These are phyloP conservation scores for Ctenodactylus gundi DNA, from an alignment of 2,113 vertebrate genomes.

Conservation along the genomic window DNA sequence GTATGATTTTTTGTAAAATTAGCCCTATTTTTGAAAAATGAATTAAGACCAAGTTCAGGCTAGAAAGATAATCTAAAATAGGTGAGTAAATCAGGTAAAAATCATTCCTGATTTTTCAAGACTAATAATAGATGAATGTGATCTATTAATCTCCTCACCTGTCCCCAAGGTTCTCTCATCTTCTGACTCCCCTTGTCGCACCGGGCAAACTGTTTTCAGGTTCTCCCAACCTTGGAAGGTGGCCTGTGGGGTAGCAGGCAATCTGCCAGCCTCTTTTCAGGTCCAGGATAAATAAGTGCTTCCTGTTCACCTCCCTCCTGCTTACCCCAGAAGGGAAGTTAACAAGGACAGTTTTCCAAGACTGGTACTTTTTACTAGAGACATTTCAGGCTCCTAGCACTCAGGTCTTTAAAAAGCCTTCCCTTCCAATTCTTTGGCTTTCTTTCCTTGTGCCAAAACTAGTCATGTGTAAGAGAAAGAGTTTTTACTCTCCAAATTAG, in stretches of 20 bases:
- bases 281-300: background rate
- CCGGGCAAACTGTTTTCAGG: background rate
- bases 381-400: background rate
- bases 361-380: background rate
- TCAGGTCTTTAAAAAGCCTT: background rate
- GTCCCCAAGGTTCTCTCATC: no score
- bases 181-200: background rate
- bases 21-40: background rate
- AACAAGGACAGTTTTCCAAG: background rate
- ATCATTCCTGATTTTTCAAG: background rate
- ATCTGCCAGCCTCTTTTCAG: background rate
- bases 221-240: background rate
- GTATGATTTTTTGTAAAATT: background rate
- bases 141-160: no score
- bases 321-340: background rate
- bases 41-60: background rate
- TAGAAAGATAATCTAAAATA: background rate
- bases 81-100: no score
- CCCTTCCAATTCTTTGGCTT: background rate
- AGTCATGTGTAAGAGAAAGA: background rate
- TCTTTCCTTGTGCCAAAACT: background rate
- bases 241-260: no score
- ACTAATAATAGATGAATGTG: background rate
- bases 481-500: background rate
- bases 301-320: background rate